phyloP scores from a whole-genome alignment of 2,888 invertebrate species.

The Therioaphis trifolii region DNA sequence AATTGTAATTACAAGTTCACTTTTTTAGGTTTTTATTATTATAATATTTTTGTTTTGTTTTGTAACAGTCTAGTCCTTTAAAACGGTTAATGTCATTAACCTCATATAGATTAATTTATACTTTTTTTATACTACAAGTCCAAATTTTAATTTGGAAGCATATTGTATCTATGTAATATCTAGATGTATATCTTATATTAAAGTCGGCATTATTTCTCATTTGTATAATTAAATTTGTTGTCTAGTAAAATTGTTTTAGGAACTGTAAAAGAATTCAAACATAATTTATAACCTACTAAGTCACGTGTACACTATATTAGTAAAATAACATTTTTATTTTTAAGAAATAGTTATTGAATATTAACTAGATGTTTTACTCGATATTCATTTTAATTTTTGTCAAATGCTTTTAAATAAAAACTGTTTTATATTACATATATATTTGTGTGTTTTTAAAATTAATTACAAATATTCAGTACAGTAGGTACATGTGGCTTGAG shows the following conservation, averaged over 20 bases:
- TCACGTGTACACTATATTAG: neutral
- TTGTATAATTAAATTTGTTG: slow-evolving; percentile 12
- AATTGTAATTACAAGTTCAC: too few species aligned
- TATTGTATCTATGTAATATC: slow-evolving; percentile 35
- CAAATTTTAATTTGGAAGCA: slow-evolving; percentile 19
- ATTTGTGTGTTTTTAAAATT: slow-evolving; percentile 7
- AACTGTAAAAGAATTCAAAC: neutral
- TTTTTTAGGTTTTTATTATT: slow-evolving; percentile 44
- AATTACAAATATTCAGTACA: neutral
- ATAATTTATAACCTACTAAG: slow-evolving; percentile 3
- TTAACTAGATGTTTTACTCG: slow-evolving; percentile 2
- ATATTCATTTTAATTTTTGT: slow-evolving; percentile 1
- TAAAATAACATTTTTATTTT: neutral
- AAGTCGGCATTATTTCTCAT: slow-evolving; percentile 1
- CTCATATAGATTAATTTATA: slow-evolving; percentile 33
- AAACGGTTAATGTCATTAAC: neutral
- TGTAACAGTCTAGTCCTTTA: slow-evolving; percentile 58
- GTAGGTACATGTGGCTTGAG: slow-evolving; percentile 13
- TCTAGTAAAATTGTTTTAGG: slow-evolving; percentile 14
- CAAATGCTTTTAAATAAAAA: neutral
- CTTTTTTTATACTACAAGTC: slow-evolving; percentile 6
- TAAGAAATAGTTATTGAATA: slow-evolving; percentile 13
- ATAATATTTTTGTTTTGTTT: slow-evolving; percentile 43
- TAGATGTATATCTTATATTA: slow-evolving; percentile 8
- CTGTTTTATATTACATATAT: neutral